Evolutionary conservation across 2,888 invertebrate species (phyloP), one percentile per base, ranked within the genome.

Genomic region (Mimumesa dahlbomi): DNA sequence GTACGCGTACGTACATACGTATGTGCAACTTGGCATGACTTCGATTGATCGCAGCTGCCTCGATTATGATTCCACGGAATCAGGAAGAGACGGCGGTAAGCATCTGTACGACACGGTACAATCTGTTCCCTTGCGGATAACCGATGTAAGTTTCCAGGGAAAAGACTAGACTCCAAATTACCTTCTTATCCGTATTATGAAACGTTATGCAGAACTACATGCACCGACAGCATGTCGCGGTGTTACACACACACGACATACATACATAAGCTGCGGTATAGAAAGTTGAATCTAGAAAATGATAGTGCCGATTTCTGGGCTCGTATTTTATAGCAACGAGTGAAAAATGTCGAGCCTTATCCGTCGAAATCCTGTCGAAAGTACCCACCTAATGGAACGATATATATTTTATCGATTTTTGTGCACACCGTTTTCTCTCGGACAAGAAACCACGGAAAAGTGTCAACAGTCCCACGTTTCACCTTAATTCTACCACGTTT

Each of bases 31-130:
- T 45, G 49, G 58, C 65, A 65, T 65, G 59, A 59, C 65, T 67
- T 45, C 54, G 65, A 69, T 59, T 43, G 22, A 53, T 56, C n/a
- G 58, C 69, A 69, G 65, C 65, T 69, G 69, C 45, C 54, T 34
- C 59, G 58, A 59, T 52, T 65, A 50, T 54, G 48, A 59, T 56
- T 64, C 49, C 38, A 25, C 25, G 36, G 65, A 54, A 65, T 69
- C 65, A 69, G 69, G 69, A 69, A 69, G 69, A 16, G 34, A 34
- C 34, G 34, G 16, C 16, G 16, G 38, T 56, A 56, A 40, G n/a
- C 31, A 2, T 57, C 43, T 43, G 22, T 22, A 19, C 14, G 29
- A 58, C 49, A 50, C 29, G 36, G 14, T 13, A 43, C 58, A 49
- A 50, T 59, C 59, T 43, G 36, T 59, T 34, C 36, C 25, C 59